Conservation (phyloP, 2,888 invertebrate species). For the Spodoptera exigua region DNA sequence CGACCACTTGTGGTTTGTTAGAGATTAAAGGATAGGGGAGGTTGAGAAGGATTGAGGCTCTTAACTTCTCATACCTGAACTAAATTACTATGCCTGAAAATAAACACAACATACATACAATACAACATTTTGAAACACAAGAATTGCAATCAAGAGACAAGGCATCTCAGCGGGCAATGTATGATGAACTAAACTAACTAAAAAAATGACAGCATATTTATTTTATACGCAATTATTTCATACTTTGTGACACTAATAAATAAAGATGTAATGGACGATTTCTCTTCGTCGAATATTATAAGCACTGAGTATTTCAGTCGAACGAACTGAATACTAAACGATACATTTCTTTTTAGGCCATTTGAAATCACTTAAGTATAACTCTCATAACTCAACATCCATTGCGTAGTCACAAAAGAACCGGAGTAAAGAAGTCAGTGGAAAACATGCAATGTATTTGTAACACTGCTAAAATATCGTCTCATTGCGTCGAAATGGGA, state of each 20-base stretch:
- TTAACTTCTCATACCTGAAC: too few relatives aligned
- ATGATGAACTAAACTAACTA: too few relatives aligned
- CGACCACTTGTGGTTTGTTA: too few relatives aligned
- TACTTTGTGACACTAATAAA: background rate
- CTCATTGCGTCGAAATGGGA: background rate
- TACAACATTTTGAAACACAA: too few relatives aligned
- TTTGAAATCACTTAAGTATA: background rate
- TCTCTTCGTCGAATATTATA: slow-evolving; percentile 36
- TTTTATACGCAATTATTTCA: too few relatives aligned
- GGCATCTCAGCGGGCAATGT: too few relatives aligned
- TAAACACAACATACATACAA: too few relatives aligned
- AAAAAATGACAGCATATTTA: too few relatives aligned
- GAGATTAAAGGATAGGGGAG: too few relatives aligned
- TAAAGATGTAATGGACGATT: slow-evolving; percentile 19
- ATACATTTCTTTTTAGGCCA: slow-evolving; percentile 16
- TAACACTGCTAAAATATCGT: background rate
- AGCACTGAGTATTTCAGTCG: slow-evolving; percentile 14
- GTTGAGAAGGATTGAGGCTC: too few relatives aligned
- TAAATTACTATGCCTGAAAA: too few relatives aligned
- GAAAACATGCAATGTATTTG: slow-evolving; percentile 4
- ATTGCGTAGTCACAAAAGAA: slow-evolving; percentile 5
- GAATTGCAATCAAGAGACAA: too few relatives aligned
- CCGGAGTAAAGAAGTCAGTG: accelerated
- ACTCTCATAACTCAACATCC: slow-evolving; percentile 1
- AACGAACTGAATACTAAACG: slow-evolving; percentile 30